Conservation (phyloP, 2,113 vertebrate species). For the Progne subis region DNA sequence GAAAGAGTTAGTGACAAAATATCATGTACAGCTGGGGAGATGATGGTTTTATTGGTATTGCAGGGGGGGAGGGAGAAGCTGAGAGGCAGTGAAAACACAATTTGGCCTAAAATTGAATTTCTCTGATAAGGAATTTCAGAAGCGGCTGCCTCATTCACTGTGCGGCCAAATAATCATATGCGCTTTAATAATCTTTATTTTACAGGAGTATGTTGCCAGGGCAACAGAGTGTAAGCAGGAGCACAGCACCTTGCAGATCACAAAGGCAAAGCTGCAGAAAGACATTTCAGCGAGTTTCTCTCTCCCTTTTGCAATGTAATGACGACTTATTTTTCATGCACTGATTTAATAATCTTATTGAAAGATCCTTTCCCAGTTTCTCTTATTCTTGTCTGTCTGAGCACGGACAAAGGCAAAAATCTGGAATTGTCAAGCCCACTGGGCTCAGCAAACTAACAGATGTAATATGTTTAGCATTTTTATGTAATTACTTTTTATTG, state of each 20-base stretch:
- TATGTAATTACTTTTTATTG: slow-evolving; percentile 84
- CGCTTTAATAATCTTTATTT: slow-evolving; percentile 88
- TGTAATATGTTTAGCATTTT: slow-evolving; percentile 85
- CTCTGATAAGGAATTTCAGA: slow-evolving; percentile 83
- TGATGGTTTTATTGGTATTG: slow-evolving; percentile 79
- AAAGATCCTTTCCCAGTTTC: slow-evolving; percentile 68
- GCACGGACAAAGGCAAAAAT: slow-evolving; percentile 66
- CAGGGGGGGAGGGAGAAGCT: slow-evolving; percentile 63
- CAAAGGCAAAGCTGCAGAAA: slow-evolving; percentile 81
- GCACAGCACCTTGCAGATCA: slow-evolving; percentile 81
- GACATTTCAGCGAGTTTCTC: slow-evolving; percentile 79
- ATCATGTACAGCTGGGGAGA: slow-evolving; percentile 58
- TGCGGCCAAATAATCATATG: slow-evolving; percentile 84
- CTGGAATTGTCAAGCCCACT: slow-evolving; percentile 69
- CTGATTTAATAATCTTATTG: slow-evolving; percentile 76
- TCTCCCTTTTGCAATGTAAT: slow-evolving; percentile 74
- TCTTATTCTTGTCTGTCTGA: slow-evolving; percentile 71
- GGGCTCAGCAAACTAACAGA: slow-evolving; percentile 76
- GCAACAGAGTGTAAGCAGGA: slow-evolving; percentile 81
- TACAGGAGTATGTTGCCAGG: slow-evolving; percentile 83
- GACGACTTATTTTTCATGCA: slow-evolving; percentile 76
- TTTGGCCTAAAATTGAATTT: slow-evolving; percentile 83
- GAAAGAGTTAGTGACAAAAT: slow-evolving; percentile 73
- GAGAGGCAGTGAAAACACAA: slow-evolving; percentile 79
- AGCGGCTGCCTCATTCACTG: slow-evolving; percentile 79